Percentiles rank a stretch among this genome's conserved stretches.
Evolutionary conservation across 2,888 invertebrate genomes (phyloP).

Genomic region (Macrophya annulata): DNA sequence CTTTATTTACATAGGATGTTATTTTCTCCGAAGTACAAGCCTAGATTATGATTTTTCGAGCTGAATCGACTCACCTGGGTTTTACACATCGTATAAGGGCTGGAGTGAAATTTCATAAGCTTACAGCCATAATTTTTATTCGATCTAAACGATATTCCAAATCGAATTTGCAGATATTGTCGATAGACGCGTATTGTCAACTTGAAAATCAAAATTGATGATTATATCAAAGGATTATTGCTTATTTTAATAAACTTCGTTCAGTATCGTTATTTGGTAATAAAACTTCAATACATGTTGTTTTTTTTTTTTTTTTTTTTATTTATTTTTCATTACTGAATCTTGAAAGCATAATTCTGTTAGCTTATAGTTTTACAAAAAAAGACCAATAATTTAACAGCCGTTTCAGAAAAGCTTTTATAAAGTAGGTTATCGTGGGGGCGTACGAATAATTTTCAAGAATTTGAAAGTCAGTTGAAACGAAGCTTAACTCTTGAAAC

Average conservation of each 20-base stretch:
- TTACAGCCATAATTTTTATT: background rate
- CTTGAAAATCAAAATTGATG: background rate
- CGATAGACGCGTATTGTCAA: background rate
- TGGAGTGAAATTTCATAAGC: background rate
- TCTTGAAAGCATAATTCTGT: no score
- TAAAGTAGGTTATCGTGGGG: conserved; percentile 25
- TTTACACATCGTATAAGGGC: background rate
- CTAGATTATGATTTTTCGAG: background rate
- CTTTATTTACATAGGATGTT: background rate
- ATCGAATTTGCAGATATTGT: background rate
- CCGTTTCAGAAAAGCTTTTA: conserved; percentile 41
- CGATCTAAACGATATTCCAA: background rate
- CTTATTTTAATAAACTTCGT: background rate
- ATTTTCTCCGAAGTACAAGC: conserved; percentile 25
- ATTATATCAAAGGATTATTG: background rate
- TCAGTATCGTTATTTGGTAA: background rate
- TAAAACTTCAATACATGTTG: no score
- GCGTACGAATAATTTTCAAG: background rate
- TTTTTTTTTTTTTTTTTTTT: no score
- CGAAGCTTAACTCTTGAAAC: conserved; percentile 14
- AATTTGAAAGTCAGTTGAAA: conserved; percentile 12
- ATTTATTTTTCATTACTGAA: no score
- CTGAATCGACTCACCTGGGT: background rate
- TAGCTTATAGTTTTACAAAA: background rate
- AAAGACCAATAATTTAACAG: conserved; percentile 8